These are phyloP conservation scores for Wiebesia pumilae DNA, from an alignment of 1,140 invertebrate genomes.

Conservation along the genomic window DNA sequence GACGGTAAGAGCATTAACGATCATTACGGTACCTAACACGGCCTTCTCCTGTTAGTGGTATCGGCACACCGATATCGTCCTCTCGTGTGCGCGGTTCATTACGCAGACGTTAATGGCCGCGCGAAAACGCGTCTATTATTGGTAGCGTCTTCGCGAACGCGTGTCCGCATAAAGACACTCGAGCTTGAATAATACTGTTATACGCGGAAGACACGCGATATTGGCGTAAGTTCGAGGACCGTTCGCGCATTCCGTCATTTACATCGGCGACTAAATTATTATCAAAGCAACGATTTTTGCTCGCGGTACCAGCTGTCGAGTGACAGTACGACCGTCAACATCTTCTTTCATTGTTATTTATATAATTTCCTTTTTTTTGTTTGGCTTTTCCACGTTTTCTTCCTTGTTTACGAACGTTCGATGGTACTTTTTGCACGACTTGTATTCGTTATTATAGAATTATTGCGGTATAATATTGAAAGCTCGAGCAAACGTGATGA, in stretches of 20 bases:
- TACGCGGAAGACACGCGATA: conserved; percentile 4
- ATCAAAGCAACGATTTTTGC: background rate
- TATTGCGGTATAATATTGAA: background rate
- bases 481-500: too few species aligned
- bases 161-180: too few species aligned
- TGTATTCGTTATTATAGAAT: background rate
- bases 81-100: background rate
- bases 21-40: too few species aligned
- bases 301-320: background rate
- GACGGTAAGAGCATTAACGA: background rate
- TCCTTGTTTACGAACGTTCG: background rate
- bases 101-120: background rate
- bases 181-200: background rate
- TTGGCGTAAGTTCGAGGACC: background rate
- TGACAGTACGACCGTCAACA: background rate
- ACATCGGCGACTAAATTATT: conserved; percentile 16
- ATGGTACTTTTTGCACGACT: background rate
- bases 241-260: background rate
- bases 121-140: background rate
- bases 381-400: background rate
- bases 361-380: background rate
- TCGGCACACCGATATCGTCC: too few species aligned
- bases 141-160: background rate
- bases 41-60: too few species aligned
- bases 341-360: background rate